A percentile compares a stretch with the other conserved stretches of the same genome.
phyloP scores from a whole-genome alignment of 2,888 invertebrate genomes.

The Pherbina coryleti region DNA sequence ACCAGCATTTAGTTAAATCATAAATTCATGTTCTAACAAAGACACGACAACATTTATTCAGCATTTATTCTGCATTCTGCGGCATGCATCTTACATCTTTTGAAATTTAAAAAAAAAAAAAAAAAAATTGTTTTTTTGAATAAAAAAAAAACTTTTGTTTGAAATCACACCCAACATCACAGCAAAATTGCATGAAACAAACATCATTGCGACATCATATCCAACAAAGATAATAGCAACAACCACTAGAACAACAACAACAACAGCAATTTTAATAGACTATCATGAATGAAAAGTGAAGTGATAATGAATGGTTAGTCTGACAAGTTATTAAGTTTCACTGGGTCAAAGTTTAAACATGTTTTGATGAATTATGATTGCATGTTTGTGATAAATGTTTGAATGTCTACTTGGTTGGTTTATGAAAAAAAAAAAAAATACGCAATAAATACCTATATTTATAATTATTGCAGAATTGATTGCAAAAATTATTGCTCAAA shows the following conservation, averaged over 20 bases:
- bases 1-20: constrained; percentile 12
- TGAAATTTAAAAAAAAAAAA: not conserved
- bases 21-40: constrained; percentile 30
- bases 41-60: constrained; percentile 25
- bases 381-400: not conserved
- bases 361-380: not conserved
- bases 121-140: no score
- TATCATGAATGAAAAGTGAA: constrained; percentile 33
- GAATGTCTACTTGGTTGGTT: not conserved
- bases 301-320: constrained; percentile 29
- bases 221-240: constrained; percentile 18
- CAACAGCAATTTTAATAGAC: constrained; percentile 24
- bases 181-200: not conserved
- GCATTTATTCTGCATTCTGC: not conserved
- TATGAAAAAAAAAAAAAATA: not conserved
- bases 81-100: not conserved
- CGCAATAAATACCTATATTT: not conserved
- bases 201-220: not conserved
- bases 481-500: not conserved
- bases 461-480: constrained; percentile 13
- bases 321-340: constrained; percentile 15
- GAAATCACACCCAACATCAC: constrained; percentile 7
- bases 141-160: no score
- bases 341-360: constrained; percentile 22
- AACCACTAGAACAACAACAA: constrained; percentile 40